Conservation (phyloP, 2,888 invertebrate genomes). For the Autographa pulchrina region DNA sequence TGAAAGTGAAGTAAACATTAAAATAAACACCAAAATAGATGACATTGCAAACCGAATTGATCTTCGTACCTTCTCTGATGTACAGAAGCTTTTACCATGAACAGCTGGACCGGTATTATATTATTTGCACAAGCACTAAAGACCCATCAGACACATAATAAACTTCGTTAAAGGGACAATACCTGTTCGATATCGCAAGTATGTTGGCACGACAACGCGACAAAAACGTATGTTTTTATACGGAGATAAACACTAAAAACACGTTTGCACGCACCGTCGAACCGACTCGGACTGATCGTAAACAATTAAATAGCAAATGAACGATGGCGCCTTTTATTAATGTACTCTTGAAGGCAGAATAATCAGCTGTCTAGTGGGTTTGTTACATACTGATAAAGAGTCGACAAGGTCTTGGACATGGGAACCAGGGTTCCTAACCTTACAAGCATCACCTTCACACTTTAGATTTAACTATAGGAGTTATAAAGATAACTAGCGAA, state of each 20-base stretch:
- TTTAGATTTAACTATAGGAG: too few species aligned
- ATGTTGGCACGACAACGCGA: conserved; percentile 44
- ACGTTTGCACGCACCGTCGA: conserved; percentile 52
- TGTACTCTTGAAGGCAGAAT: conserved; percentile 35
- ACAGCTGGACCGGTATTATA: not conserved
- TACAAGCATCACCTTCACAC: not conserved
- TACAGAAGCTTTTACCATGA: not conserved
- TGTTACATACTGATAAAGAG: conserved; percentile 20
- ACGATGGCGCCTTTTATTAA: conserved; percentile 49
- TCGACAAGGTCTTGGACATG: conserved; percentile 7
- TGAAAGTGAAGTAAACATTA: not conserved
- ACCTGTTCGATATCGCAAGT: conserved; percentile 24
- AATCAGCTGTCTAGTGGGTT: conserved; percentile 17
- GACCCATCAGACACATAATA: conserved; percentile 9
- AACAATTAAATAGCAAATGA: conserved; percentile 56
- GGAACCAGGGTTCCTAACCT: conserved; percentile 13
- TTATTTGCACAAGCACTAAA: not conserved
- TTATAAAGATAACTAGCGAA: too few species aligned
- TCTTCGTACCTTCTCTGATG: not conserved
- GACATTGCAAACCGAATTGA: not conserved
- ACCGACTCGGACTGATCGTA: conserved; percentile 46
- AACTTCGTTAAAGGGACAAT: conserved; percentile 20
- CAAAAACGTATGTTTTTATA: conserved; percentile 50
- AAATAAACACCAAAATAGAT: not conserved
- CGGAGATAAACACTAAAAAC: conserved; percentile 48